Conservation (phyloP, 2,113 vertebrate genomes). For the Syngnathus scovelli region DNA sequence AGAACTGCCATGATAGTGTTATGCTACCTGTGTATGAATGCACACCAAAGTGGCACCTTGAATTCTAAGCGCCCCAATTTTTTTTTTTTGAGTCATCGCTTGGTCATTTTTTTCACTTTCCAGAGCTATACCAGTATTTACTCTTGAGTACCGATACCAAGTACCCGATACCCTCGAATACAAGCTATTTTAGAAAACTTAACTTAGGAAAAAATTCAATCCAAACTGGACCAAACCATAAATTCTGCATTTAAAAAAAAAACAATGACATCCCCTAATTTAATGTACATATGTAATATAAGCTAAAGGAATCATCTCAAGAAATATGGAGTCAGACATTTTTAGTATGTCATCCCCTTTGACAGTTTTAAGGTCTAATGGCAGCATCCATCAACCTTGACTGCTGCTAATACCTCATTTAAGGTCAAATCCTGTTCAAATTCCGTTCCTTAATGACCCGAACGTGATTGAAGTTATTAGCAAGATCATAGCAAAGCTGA, state of each 20-base stretch:
- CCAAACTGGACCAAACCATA: too few species aligned
- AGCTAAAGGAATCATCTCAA: slow-evolving; percentile 14
- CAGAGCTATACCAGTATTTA: too few species aligned
- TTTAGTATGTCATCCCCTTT: slow-evolving; percentile 17
- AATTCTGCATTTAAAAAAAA: background rate
- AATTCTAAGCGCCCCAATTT: too few species aligned
- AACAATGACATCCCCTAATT: background rate
- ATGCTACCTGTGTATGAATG: background rate
- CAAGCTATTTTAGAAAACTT: too few species aligned
- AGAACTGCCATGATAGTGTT: background rate
- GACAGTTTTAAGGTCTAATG: slow-evolving; percentile 38
- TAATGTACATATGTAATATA: background rate
- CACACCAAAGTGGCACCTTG: too few species aligned
- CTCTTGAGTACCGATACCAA: too few species aligned
- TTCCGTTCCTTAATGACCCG: slow-evolving; percentile 48
- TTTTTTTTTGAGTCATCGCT: too few species aligned
- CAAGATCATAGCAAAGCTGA: slow-evolving; percentile 45
- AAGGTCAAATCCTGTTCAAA: slow-evolving; percentile 38
- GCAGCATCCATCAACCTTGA: slow-evolving; percentile 38
- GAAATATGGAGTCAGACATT: slow-evolving; percentile 5
- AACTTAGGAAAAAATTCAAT: too few species aligned
- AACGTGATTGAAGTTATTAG: slow-evolving; percentile 61
- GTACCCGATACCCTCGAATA: too few species aligned
- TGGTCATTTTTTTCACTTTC: too few species aligned
- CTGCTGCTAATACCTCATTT: slow-evolving; percentile 57